Conservation (phyloP, 2,113 vertebrate species). For the Leptobrachium ailaonicum region DNA sequence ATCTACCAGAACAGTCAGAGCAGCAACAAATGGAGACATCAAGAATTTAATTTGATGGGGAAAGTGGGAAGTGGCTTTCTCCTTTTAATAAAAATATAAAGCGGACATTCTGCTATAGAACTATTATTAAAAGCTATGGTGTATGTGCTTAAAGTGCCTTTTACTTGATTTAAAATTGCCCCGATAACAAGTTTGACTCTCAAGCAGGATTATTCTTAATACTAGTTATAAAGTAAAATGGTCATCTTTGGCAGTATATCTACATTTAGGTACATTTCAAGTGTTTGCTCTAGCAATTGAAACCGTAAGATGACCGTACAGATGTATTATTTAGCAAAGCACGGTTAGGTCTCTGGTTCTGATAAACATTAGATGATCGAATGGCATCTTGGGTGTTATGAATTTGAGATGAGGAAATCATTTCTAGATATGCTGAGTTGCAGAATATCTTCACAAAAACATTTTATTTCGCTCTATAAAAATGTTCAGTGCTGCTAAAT, state of each 20-base stretch:
- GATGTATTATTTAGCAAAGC: constrained; percentile 37
- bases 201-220: too few species aligned
- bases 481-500: constrained; percentile 42
- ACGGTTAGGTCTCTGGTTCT: constrained; percentile 14
- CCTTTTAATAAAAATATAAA: too few species aligned
- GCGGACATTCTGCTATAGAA: too few species aligned
- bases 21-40: too few species aligned
- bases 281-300: not conserved
- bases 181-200: too few species aligned
- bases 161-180: too few species aligned
- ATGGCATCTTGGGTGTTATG: constrained; percentile 43
- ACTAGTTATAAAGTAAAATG: not conserved
- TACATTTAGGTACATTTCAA: not conserved
- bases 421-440: constrained; percentile 25
- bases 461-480: constrained; percentile 15
- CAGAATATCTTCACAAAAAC: constrained; percentile 23
- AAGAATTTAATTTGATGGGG: too few species aligned
- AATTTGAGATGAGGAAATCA: constrained; percentile 40
- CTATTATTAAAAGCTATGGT: too few species aligned
- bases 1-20: too few species aligned
- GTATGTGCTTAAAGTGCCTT: too few species aligned
- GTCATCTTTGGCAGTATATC: not conserved
- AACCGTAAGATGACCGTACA: not conserved
- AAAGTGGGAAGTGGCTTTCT: too few species aligned
- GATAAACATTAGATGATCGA: constrained; percentile 25